Evolutionary conservation across 2,113 vertebrate genomes (phyloP).

Genomic region (Daboia siamensis): DNA sequence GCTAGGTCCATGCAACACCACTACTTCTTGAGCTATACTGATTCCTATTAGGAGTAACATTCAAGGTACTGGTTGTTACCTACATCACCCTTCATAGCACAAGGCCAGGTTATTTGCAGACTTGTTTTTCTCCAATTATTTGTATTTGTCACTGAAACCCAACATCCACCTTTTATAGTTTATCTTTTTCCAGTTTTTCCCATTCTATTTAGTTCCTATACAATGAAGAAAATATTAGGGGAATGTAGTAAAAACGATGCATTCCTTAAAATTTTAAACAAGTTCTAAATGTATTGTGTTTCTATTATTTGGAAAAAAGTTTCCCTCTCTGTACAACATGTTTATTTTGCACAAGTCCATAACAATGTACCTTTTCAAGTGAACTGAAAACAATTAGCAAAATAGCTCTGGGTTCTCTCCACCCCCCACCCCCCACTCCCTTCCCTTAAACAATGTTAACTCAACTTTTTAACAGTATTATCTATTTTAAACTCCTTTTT

Average conservation of each 20-base stretch:
- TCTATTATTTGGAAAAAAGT: accelerated
- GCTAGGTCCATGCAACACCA: not conserved
- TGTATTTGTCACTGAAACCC: not conserved
- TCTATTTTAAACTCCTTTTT: not conserved
- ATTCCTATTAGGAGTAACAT: not conserved
- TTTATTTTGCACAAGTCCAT: not conserved
- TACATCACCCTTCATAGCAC: not conserved
- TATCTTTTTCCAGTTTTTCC: not conserved
- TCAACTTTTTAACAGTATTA: not conserved
- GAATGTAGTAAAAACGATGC: not conserved
- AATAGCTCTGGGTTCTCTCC: not conserved
- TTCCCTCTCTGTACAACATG: not conserved
- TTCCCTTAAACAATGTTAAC: not conserved
- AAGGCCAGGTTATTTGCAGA: not conserved
- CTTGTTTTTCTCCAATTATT: not conserved
- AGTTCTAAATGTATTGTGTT: not conserved
- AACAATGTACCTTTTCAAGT: not conserved
- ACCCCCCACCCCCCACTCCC: not conserved
- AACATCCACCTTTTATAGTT: not conserved
- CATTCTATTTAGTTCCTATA: constrained; percentile 2
- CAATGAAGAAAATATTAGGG: not conserved
- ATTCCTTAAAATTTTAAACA: not conserved
- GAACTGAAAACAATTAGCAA: not conserved
- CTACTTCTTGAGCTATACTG: not conserved
- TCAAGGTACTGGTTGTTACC: not conserved